Base-by-base conservation (phyloP, 2,113 vertebrate species). In the Ivindomyrus marchei region DNA sequence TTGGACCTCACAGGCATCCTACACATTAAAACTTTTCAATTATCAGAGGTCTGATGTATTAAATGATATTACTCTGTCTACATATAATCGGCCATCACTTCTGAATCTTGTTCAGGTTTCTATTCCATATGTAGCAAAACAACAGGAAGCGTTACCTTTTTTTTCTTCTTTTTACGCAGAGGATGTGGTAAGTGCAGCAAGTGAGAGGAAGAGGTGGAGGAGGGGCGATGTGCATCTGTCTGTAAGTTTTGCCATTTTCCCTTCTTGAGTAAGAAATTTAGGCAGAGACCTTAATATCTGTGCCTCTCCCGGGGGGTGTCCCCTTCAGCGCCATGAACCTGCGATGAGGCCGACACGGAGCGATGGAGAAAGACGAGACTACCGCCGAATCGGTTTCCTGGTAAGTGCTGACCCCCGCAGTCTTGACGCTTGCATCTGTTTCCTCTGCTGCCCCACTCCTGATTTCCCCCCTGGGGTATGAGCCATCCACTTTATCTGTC, bases 171-270 rank as follows among this genome's bases (percentile, higher is more conserved):
- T 90, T 92, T 92, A 93, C 92, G 27, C 49, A 95, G 94, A 96
- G 96, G 96, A 96, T 96, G 96, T 96, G 96, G 95, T 92, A 95
- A 88, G 83, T 88, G 86, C 87, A 89, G 88, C 53, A 53, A 91
- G 77, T 91, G 89, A 91, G 91, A 93, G 89, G 90, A 95, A 94
- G 93, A 93, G 93, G 89, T 91, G 90, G 92, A 91, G 89, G 90
- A 92, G 93, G 93, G 92, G 93, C 94, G 89, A 93, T 90, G 88
- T 93, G 91, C 89, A 66, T 88, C 39, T 66, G 27, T 39, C 53
- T 4, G 47, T 87, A 89, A 49, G 62, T 88, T 74, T 91, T 49
- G 88, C 85, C 92, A 49, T 47, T 90, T 90, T 87, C 90, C 5
- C 27, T 86, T 90, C 89, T 88, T 91, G 93, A 93, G 84, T 89